These are phyloP conservation scores for Varanus komodoensis DNA, from an alignment of 2,113 vertebrate genomes.

Conservation along the genomic window DNA sequence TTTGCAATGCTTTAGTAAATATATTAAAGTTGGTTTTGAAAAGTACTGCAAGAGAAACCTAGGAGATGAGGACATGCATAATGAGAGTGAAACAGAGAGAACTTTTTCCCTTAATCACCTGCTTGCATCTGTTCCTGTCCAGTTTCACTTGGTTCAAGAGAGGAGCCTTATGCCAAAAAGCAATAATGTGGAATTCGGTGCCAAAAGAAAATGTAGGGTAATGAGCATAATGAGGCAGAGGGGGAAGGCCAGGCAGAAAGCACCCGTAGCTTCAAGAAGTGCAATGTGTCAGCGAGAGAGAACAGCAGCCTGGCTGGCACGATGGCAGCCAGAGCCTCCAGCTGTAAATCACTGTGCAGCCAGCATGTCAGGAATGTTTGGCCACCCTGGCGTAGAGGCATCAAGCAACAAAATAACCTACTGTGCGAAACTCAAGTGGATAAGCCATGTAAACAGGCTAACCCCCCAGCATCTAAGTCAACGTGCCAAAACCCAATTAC, in stretches of 20 bases:
- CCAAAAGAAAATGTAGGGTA: constrained; percentile 74
- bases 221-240: constrained; percentile 72
- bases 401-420: constrained; percentile 71
- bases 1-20: background rate
- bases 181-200: constrained; percentile 52
- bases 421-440: constrained; percentile 67
- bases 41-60: background rate
- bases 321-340: constrained; percentile 64
- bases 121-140: constrained; percentile 53
- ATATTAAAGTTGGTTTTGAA: background rate
- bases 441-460: constrained; percentile 61
- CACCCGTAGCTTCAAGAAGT: constrained; percentile 55
- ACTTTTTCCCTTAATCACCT: constrained; percentile 36
- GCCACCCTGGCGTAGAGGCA: constrained; percentile 72
- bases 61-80: background rate
- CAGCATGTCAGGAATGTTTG: constrained; percentile 65
- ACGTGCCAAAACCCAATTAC: constrained; percentile 69
- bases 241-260: constrained; percentile 64
- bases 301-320: constrained; percentile 72
- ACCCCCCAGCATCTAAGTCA: constrained; percentile 48
- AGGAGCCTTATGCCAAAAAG: constrained; percentile 45
- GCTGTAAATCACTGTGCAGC: constrained; percentile 75
- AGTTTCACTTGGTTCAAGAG: constrained; percentile 39
- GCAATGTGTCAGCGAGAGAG: constrained; percentile 60
- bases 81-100: background rate